Conservation (phyloP, 2,113 vertebrate species). For the Protobothrops mucrosquamatus region DNA sequence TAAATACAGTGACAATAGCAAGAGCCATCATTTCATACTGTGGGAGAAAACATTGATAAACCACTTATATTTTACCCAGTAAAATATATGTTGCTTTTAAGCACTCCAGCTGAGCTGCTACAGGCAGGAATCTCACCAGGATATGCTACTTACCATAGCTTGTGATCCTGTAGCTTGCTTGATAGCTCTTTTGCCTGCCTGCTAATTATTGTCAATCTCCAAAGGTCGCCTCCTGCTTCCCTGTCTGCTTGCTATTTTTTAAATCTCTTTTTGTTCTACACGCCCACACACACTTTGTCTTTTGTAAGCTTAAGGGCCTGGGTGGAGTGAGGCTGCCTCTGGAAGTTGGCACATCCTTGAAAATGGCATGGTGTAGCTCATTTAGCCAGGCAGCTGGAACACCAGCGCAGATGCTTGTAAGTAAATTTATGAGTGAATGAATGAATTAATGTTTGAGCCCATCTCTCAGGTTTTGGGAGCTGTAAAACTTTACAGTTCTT, state of each 20-base stretch:
- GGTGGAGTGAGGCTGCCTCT: not conserved
- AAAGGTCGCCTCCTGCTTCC: not conserved
- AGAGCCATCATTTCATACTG: not conserved
- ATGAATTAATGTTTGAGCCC: not conserved
- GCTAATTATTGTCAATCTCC: not conserved
- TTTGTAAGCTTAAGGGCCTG: not conserved
- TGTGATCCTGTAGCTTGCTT: not conserved
- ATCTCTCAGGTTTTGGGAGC: not conserved
- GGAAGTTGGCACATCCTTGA: not conserved
- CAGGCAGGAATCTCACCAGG: not conserved
- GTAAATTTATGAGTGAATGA: not conserved
- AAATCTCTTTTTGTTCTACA: not conserved
- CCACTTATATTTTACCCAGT: not conserved
- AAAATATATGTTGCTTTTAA: not conserved
- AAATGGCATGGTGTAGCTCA: not conserved
- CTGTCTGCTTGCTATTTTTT: not conserved
- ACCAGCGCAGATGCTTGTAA: not conserved
- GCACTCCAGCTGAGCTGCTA: not conserved
- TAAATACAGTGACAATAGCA: not conserved
- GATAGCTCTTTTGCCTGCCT: not conserved
- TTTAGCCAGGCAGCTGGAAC: not conserved
- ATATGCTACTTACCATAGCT: not conserved
- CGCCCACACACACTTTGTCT: not conserved
- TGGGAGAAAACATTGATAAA: not conserved
- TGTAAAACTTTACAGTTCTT: not conserved